A percentile compares a stretch with the other conserved stretches of the same genome.
phyloP scores from a whole-genome alignment of 2,113 vertebrate species.

The Nothobranchius furzeri region DNA sequence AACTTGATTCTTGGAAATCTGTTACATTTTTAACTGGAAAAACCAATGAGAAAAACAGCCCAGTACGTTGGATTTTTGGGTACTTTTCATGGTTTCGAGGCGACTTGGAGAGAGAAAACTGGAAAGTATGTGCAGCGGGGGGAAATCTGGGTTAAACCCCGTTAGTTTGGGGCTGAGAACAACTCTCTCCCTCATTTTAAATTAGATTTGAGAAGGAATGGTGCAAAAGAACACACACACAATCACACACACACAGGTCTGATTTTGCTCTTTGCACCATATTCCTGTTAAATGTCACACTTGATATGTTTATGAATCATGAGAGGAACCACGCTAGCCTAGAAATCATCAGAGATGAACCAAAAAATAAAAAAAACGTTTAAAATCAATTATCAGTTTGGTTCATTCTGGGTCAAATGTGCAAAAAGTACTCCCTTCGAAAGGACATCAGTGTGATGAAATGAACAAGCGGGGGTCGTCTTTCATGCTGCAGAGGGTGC shows the following conservation, averaged over 20 bases:
- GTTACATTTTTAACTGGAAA: neutral
- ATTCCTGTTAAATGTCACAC: neutral
- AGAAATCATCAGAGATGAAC: slow-evolving; percentile 21
- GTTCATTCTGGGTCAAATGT: no score
- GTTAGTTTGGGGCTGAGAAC: slow-evolving; percentile 15
- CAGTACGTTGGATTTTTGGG: neutral
- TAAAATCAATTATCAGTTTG: no score
- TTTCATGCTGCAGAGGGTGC: slow-evolving; percentile 26
- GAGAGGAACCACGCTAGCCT: slow-evolving; percentile 16
- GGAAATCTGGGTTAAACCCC: slow-evolving; percentile 8
- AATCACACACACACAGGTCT: no score
- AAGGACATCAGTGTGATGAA: neutral
- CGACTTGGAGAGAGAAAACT: slow-evolving; percentile 11
- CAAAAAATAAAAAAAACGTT: no score
- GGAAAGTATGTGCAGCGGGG: slow-evolving; percentile 1
- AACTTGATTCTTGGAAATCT: neutral
- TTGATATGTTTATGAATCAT: slow-evolving; percentile 62
- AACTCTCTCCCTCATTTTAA: slow-evolving; percentile 19
- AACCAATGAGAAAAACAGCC: slow-evolving; percentile 4
- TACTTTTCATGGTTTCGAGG: slow-evolving; percentile 21
- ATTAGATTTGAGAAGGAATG: slow-evolving; percentile 4
- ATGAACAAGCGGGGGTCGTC: neutral
- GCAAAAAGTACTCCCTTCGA: neutral
- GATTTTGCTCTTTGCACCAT: no score
- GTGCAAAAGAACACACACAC: slow-evolving; percentile 41